Conservation (phyloP, 2,113 vertebrate genomes). For the Serinus canaria region DNA sequence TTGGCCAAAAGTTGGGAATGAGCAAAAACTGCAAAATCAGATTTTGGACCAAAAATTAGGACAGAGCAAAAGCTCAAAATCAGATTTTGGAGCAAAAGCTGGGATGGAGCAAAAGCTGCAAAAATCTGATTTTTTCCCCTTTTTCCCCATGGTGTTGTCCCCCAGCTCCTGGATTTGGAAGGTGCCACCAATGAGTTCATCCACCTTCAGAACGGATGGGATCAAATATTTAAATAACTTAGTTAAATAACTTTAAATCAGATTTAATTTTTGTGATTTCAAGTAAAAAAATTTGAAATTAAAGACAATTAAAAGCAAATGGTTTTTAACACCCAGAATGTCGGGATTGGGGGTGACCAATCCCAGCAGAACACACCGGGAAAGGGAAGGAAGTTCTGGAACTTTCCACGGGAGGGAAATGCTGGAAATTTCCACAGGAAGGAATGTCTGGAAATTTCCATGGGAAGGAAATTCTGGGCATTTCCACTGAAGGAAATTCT, state of each 20-base stretch:
- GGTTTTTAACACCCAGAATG: not conserved
- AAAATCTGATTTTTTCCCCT: not conserved
- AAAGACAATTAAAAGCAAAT: not conserved
- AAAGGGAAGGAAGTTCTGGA: too few species aligned
- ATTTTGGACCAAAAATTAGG: too few species aligned
- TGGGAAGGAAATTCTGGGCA: too few species aligned
- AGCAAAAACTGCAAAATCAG: not conserved
- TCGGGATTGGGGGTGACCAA: too few species aligned
- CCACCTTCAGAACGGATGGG: rapidly evolving
- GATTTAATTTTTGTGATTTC: not conserved
- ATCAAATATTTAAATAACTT: not conserved
- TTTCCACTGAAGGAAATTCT: too few species aligned
- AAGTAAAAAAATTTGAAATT: not conserved
- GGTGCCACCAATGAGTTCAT: rapidly evolving
- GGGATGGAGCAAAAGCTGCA: not conserved
- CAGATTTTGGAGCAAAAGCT: too few species aligned
- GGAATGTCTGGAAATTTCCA: too few species aligned
- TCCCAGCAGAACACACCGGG: too few species aligned
- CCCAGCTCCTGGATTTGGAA: not conserved
- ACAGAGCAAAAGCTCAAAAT: not conserved
- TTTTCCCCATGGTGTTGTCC: not conserved
- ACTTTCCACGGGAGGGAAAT: too few species aligned
- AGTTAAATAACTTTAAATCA: not conserved
- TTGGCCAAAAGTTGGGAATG: not conserved
- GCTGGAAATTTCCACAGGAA: too few species aligned